phyloP scores from a whole-genome alignment of 2,113 vertebrate genomes.

The Myrmophylax atrothorax region DNA sequence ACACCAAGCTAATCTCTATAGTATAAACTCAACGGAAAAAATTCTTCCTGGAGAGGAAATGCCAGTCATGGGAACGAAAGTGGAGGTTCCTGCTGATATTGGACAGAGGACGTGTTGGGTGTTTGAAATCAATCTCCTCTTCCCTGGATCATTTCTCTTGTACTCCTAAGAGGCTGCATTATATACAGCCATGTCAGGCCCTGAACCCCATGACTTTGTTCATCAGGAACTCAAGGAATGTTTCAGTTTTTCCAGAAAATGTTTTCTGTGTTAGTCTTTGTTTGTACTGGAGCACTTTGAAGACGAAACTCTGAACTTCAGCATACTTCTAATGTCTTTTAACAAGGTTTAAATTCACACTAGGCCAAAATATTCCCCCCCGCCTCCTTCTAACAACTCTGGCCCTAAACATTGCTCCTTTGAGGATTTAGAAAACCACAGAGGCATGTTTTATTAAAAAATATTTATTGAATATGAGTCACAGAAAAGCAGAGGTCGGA shows the following conservation, averaged over 20 bases:
- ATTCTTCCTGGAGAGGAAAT: conserved; percentile 63
- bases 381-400: background rate
- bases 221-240: conserved; percentile 54
- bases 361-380: background rate
- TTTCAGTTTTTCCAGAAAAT: conserved; percentile 59
- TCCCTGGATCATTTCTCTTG: conserved; percentile 49
- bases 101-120: conserved; percentile 32
- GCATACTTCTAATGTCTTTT: conserved; percentile 54
- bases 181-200: conserved; percentile 17
- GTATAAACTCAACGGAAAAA: conserved; percentile 54
- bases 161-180: conserved; percentile 45
- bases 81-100: conserved; percentile 49
- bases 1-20: conserved; percentile 56
- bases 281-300: conserved; percentile 65
- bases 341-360: conserved; percentile 67
- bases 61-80: conserved; percentile 54
- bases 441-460: conserved; percentile 56
- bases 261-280: conserved; percentile 62
- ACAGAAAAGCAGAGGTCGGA: conserved; percentile 44
- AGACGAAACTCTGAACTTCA: conserved; percentile 59
- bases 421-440: conserved; percentile 58
- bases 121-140: conserved; percentile 61
- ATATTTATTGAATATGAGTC: conserved; percentile 58
- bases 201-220: conserved; percentile 30
- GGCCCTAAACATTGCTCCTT: conserved; percentile 28